Conservation (phyloP, 37 sponge, comb jelly and placozoan genomes). For the Diacarnus erythraeanus region DNA sequence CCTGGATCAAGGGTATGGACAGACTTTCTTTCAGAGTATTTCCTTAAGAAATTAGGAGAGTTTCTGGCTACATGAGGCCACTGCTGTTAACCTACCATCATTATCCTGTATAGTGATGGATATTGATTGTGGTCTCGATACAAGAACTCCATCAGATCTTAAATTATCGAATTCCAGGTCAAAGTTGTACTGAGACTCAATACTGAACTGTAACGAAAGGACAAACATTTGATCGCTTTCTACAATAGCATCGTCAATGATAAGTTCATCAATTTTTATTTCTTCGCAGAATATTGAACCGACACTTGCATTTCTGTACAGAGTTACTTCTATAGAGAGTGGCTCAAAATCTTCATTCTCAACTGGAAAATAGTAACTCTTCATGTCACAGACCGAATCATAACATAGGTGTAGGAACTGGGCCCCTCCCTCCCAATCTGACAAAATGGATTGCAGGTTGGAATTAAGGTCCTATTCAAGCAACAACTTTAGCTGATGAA, state of each 20-base stretch:
- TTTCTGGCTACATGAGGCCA: background rate
- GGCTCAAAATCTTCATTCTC: background rate
- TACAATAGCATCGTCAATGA: background rate
- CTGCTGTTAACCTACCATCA: background rate
- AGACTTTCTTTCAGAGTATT: too few relatives aligned
- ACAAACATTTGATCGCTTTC: background rate
- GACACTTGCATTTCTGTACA: background rate
- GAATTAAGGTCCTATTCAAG: too few relatives aligned
- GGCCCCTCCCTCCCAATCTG: too few relatives aligned
- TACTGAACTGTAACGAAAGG: background rate
- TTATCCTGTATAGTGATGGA: background rate
- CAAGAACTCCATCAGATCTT: background rate
- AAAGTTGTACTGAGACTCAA: too few relatives aligned
- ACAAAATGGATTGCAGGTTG: too few relatives aligned
- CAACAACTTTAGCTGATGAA: too few relatives aligned
- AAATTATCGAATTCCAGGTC: too few relatives aligned
- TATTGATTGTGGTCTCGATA: background rate
- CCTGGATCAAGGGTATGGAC: too few relatives aligned
- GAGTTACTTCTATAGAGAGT: background rate
- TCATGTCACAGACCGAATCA: too few relatives aligned
- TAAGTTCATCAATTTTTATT: background rate
- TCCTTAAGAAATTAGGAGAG: too few relatives aligned
- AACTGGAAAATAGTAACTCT: too few relatives aligned
- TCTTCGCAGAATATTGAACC: background rate
- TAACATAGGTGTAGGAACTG: too few relatives aligned